A percentile compares a stretch with the other conserved stretches of the same genome.
These are phyloP conservation scores for Homarus americanus DNA, from an alignment of 1,140 invertebrate species.

Conservation along the genomic window DNA sequence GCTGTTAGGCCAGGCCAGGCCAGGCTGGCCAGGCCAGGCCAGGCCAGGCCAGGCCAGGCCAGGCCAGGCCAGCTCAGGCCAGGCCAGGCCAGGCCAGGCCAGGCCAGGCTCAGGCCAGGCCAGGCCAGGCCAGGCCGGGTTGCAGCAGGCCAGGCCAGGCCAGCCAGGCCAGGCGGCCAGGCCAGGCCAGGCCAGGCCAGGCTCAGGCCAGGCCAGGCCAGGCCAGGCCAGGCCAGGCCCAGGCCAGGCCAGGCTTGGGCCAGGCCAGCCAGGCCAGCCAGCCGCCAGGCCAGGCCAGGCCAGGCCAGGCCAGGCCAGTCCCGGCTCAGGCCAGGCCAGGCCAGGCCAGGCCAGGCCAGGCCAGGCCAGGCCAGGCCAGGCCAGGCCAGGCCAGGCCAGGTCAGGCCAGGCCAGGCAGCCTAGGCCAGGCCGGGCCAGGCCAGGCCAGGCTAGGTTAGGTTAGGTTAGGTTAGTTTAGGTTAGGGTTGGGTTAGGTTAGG, in stretches of 20 bases:
- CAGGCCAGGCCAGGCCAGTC: slow-evolving; percentile 69
- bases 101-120: slow-evolving; percentile 35
- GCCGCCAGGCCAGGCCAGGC: slow-evolving; percentile 59
- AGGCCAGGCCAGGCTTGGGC: slow-evolving; percentile 69
- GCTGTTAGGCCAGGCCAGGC: slow-evolving; percentile 69
- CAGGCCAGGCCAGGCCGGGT: slow-evolving; percentile 14
- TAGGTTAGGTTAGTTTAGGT: no score
- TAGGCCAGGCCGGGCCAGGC: slow-evolving; percentile 23
- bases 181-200: slow-evolving; percentile 62
- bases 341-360: slow-evolving; percentile 75
- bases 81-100: background rate
- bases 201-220: slow-evolving; percentile 62
- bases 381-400: slow-evolving; percentile 75
- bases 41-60: slow-evolving; percentile 70
- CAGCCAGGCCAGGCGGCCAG: slow-evolving; percentile 1
- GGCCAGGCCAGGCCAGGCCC: slow-evolving; percentile 50
- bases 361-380: slow-evolving; percentile 58
- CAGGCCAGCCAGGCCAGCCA: background rate
- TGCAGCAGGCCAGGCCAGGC: slow-evolving; percentile 21
- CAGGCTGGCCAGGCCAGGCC: slow-evolving; percentile 51
- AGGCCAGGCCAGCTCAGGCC: slow-evolving; percentile 60
- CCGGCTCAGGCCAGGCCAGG: slow-evolving; percentile 73
- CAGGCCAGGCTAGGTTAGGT: slow-evolving; percentile 51
- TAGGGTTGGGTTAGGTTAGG: no score
- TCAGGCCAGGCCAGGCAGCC: slow-evolving; percentile 70